Conservation (phyloP, 2,113 vertebrate species). For the Chaetodon trifascialis region DNA sequence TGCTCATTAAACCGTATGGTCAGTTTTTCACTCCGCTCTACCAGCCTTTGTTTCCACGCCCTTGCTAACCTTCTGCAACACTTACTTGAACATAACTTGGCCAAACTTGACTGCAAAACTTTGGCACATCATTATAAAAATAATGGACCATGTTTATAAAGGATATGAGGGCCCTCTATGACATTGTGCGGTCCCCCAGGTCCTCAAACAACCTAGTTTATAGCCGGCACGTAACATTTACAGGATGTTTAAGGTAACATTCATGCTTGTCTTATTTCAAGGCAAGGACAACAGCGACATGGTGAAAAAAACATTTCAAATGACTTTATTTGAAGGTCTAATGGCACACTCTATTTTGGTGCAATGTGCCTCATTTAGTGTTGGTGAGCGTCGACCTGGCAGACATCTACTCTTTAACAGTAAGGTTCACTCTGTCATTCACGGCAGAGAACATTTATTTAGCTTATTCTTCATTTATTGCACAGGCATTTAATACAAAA, state of each 20-base stretch:
- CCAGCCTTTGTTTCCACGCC: constrained; percentile 57
- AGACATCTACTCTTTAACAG: constrained; percentile 32
- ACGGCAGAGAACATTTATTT: constrained; percentile 40
- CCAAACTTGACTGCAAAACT: constrained; percentile 69
- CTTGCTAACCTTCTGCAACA: constrained; percentile 66
- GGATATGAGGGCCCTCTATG: constrained; percentile 56
- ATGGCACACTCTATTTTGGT: constrained; percentile 60
- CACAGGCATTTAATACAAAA: constrained; percentile 38
- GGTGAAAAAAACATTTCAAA: constrained; percentile 54
- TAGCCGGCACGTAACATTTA: constrained; percentile 55
- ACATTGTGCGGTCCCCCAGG: constrained; percentile 66
- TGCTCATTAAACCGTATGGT: constrained; percentile 76
- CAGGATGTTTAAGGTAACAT: constrained; percentile 72
- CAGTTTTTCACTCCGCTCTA: constrained; percentile 59
- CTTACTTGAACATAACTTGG: constrained; percentile 67
- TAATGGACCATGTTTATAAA: constrained; percentile 73
- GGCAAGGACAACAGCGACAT: constrained; percentile 68
- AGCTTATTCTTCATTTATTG: constrained; percentile 47
- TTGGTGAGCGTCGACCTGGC: constrained; percentile 37
- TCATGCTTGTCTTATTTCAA: constrained; percentile 75
- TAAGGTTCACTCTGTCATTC: constrained; percentile 25
- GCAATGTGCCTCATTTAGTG: constrained; percentile 64
- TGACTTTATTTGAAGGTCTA: constrained; percentile 71
- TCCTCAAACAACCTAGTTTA: constrained; percentile 66
- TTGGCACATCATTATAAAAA: constrained; percentile 75